Conservation (phyloP, 2,888 invertebrate species). For the Lasioglossum oenotherae region DNA sequence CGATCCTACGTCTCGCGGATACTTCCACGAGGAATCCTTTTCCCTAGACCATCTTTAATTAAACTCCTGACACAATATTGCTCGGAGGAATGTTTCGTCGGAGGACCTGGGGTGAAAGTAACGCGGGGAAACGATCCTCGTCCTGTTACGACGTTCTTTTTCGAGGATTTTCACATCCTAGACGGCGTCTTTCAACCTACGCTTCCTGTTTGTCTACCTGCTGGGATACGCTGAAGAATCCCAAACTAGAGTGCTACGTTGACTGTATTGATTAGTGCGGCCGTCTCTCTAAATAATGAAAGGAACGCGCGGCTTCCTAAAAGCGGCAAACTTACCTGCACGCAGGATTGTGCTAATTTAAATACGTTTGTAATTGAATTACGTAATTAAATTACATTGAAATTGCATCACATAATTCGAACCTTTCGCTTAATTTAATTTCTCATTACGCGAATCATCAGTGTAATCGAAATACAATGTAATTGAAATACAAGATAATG, state of each 20-base stretch:
- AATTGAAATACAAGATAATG: no score
- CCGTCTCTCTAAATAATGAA: slow-evolving; percentile 23
- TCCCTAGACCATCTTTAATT: slow-evolving; percentile 40
- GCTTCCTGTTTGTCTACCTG: slow-evolving; percentile 32
- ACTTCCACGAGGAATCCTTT: slow-evolving; percentile 31
- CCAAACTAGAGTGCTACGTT: slow-evolving; percentile 45
- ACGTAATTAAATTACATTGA: no score
- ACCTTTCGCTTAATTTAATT: no score
- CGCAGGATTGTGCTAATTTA: no score
- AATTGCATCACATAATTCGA: no score
- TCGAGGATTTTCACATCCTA: no score
- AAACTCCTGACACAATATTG: slow-evolving; percentile 50
- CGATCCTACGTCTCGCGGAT: slow-evolving; percentile 11
- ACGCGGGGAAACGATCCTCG: slow-evolving; percentile 16
- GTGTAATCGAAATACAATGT: no score
- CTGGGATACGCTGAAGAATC: slow-evolving; percentile 26
- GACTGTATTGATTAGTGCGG: slow-evolving; percentile 27
- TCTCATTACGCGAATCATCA: no score
- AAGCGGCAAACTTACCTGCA: slow-evolving; percentile 33
- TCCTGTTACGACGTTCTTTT: neutral
- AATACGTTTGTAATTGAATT: no score
- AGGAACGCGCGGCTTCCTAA: slow-evolving; percentile 38
- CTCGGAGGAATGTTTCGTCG: slow-evolving; percentile 34
- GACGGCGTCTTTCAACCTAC: slow-evolving; percentile 9
- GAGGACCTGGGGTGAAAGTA: slow-evolving; percentile 55